Evolutionary conservation across 1,140 invertebrate species (phyloP).

Genomic region (Rhyzopertha dominica): DNA sequence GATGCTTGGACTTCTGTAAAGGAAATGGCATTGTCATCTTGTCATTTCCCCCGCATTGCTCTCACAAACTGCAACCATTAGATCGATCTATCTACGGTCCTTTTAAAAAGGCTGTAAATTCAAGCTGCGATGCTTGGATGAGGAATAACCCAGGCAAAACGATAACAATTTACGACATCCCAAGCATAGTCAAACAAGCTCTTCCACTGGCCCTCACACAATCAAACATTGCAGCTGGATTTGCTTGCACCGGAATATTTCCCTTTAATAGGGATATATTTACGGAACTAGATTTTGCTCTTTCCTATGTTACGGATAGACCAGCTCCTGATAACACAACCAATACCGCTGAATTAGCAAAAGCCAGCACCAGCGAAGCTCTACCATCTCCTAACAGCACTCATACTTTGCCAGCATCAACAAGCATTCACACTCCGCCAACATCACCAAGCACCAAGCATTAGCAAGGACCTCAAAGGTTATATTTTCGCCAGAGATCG

Average conservation of each 20-base stretch:
- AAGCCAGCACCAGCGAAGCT: too few relatives aligned
- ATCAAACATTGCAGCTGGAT: slow-evolving; percentile 46
- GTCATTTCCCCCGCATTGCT: slow-evolving; percentile 39
- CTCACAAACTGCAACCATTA: slow-evolving; percentile 38
- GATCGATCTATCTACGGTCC: slow-evolving; percentile 38
- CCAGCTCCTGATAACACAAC: slow-evolving; percentile 16
- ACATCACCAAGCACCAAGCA: too few relatives aligned
- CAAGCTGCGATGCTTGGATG: slow-evolving; percentile 44
- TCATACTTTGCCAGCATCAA: too few relatives aligned
- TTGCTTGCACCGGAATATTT: slow-evolving; percentile 42
- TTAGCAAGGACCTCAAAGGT: neutral
- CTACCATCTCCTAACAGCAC: too few relatives aligned
- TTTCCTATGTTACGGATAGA: slow-evolving; percentile 39
- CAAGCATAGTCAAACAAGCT: slow-evolving; percentile 39
- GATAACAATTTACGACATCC: slow-evolving; percentile 49
- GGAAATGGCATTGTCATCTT: slow-evolving; percentile 33
- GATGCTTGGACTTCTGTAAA: slow-evolving; percentile 25
- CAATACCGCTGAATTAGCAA: too few relatives aligned
- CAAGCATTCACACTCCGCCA: too few relatives aligned
- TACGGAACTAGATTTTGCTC: slow-evolving; percentile 37
- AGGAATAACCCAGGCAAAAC: slow-evolving; percentile 44
- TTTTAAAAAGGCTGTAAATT: slow-evolving; percentile 41
- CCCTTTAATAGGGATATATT: slow-evolving; percentile 41
- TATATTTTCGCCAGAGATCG: slow-evolving; percentile 4
- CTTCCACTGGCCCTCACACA: slow-evolving; percentile 41